Percentiles rank a stretch among this genome's conserved stretches.
phyloP scores from a whole-genome alignment of 2,113 vertebrate genomes.

The Tetraodon nigroviridis region DNA sequence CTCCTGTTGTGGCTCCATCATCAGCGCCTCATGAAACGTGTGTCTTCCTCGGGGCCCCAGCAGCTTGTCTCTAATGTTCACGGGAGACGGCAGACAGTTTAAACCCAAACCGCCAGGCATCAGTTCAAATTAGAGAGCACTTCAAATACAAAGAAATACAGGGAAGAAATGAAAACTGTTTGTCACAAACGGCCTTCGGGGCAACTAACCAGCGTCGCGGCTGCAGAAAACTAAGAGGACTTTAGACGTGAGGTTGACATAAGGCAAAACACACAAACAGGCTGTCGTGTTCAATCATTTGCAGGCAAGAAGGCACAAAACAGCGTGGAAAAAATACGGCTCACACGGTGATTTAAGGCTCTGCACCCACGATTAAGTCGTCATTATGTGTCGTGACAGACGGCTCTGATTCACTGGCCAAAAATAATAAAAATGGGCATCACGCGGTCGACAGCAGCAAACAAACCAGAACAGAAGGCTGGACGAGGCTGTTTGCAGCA shows the following conservation, averaged over 20 bases:
- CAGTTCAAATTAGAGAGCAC: constrained; percentile 6
- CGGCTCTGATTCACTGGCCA: constrained; percentile 42
- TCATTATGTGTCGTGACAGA: constrained; percentile 28
- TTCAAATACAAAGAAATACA: constrained; percentile 1
- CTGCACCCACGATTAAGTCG: constrained; percentile 15
- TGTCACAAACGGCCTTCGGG: constrained; percentile 12
- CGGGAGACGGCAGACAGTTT: constrained; percentile 7
- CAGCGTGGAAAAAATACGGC: not conserved
- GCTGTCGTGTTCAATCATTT: not conserved
- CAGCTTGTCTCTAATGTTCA: constrained; percentile 20
- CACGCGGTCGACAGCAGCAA: constrained; percentile 2
- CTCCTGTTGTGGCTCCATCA: not conserved
- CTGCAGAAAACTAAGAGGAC: not conserved
- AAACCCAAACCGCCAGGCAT: constrained; percentile 30
- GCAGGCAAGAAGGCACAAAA: not conserved
- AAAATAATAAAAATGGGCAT: constrained; percentile 26
- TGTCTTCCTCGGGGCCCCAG: constrained; percentile 20
- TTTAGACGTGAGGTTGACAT: not conserved
- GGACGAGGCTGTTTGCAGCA: constrained; percentile 32
- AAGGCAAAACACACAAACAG: not conserved
- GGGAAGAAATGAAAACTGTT: not conserved
- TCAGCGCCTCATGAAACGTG: constrained; percentile 12
- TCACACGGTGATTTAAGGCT: constrained; percentile 13
- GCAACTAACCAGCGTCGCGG: not conserved
- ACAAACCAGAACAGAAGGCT: constrained; percentile 24